Base-by-base conservation (phyloP, 1,140 invertebrate species). In the Drosophila mayri region DNA sequence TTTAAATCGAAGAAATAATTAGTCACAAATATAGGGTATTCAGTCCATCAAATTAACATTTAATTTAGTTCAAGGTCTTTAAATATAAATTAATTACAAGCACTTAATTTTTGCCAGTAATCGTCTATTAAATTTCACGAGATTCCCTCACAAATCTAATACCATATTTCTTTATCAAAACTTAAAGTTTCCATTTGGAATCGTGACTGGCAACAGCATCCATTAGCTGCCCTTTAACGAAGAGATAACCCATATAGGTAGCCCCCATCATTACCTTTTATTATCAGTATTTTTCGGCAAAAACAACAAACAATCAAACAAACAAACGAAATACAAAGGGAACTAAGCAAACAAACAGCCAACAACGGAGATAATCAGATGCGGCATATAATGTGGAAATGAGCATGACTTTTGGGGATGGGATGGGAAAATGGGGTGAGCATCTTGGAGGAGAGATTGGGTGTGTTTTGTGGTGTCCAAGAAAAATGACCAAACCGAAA, bases 381-480 rank as follows among this genome's bases (percentile, higher is more conserved):
- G 85, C 85, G 66, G 85, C 78, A 90, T 76, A 90, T 90, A 90
- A 90, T 88, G 85, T 88, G 81, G 70, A 88, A 88, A 88, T 90
- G 81, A 90, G 68, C 71, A 70, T 81, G 84, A 75, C 57, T 59
- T 32, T 59, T 35, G 41, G 49, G 49, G 0, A 54, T 20, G 50
- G 25, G 32, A 18, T 18, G 30, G 44, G 30, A 9, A 18, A 38
- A 44, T 62, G 28, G 64, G 64, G 35, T 58, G 10, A 47, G 46
- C 62, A 38, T 66, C 44, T 43, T 40, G 16, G 49, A 37, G 50
- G 55, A 20, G 55, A 28, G 58, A 30, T 58, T 32, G 41, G 52
- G 57, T 40, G 20, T 43, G 32, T 30, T 37, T n/a, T 38, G 63
- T 55, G 57, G 41, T 72, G 70, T 72, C 50, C 47, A 77, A 83